phyloP scores from a whole-genome alignment of 1,140 invertebrate genomes.

The Sminthurides bifidus region DNA sequence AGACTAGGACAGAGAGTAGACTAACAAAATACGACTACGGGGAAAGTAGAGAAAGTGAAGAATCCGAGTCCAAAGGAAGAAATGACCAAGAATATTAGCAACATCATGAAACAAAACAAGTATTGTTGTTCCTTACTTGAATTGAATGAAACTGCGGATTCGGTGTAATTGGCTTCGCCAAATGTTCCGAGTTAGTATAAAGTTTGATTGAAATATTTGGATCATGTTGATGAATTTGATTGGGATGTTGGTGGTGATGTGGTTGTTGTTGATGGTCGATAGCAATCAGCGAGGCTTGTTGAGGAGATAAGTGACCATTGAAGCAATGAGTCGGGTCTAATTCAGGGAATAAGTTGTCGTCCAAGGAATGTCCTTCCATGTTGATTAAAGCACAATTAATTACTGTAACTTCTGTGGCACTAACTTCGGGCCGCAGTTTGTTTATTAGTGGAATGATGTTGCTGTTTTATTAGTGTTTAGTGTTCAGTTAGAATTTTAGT shows the following conservation, averaged over 20 bases:
- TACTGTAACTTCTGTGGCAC: slow-evolving; percentile 9
- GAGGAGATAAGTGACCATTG: slow-evolving; percentile 26
- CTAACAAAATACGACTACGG: no score
- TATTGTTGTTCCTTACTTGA: no score
- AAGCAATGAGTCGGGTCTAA: slow-evolving; percentile 31
- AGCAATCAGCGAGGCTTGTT: slow-evolving; percentile 6
- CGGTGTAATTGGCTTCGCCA: neutral
- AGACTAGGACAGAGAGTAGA: no score
- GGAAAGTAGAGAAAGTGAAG: no score
- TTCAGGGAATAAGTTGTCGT: slow-evolving; percentile 31
- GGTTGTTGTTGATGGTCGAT: slow-evolving; percentile 14
- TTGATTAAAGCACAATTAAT: slow-evolving; percentile 27
- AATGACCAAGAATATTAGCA: no score
- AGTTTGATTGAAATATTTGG: neutral
- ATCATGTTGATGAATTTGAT: slow-evolving; percentile 20
- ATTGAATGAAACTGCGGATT: slow-evolving; percentile 27
- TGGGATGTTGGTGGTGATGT: slow-evolving; percentile 14
- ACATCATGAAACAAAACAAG: no score
- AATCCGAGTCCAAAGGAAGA: no score
- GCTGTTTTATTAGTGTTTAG: slow-evolving; percentile 7
- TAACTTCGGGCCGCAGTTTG: neutral
- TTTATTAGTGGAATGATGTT: slow-evolving; percentile 7
- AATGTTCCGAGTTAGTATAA: slow-evolving; percentile 2
- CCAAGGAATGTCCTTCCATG: slow-evolving; percentile 32
- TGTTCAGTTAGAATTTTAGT: neutral